A percentile compares a stretch with the other conserved stretches of the same genome.
These are phyloP conservation scores for Calameuta idolon DNA, from an alignment of 2,888 invertebrate genomes.

Conservation along the genomic window DNA sequence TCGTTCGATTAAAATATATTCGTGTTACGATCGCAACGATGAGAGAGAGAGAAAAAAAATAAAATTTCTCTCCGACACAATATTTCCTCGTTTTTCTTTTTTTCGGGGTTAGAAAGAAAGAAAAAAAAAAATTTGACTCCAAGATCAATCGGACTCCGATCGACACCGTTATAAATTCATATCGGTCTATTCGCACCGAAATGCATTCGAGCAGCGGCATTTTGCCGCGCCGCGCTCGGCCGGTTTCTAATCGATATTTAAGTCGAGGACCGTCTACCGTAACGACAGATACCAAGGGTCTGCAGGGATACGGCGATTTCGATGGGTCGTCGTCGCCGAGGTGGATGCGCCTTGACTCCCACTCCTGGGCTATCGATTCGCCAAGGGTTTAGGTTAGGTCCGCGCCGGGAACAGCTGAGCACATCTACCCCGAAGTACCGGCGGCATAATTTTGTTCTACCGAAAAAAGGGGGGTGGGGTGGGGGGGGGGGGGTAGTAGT, in stretches of 20 bases:
- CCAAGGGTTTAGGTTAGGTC: slow-evolving; percentile 6
- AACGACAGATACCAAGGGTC: slow-evolving; percentile 7
- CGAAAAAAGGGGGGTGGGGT: too few species aligned
- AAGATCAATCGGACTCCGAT: too few species aligned
- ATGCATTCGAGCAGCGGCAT: slow-evolving; percentile 52
- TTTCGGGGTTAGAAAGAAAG: too few species aligned
- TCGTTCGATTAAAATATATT: too few species aligned
- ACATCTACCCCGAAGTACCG: too few species aligned
- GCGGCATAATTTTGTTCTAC: too few species aligned
- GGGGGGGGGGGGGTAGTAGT: too few species aligned
- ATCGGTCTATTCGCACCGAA: slow-evolving; percentile 57
- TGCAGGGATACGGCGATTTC: slow-evolving; percentile 18
- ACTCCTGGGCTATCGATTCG: slow-evolving; percentile 32
- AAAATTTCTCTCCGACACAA: slow-evolving; percentile 4
- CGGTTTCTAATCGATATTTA: slow-evolving; percentile 47
- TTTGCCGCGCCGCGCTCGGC: slow-evolving; percentile 25
- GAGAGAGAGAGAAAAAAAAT: too few species aligned
- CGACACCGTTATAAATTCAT: slow-evolving; percentile 51
- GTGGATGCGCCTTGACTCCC: slow-evolving; percentile 22
- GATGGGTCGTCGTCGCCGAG: slow-evolving; percentile 25
- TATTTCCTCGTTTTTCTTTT: background rate
- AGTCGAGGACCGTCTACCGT: slow-evolving; percentile 34
- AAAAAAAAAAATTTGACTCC: too few species aligned
- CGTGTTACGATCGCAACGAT: too few species aligned
- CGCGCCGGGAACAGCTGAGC: too few species aligned